Evolutionary conservation across 2,797 vertebrate genomes (phyloP), one percentile per base, ranked within the genome.

Genomic region (Capromys pilorides): DNA sequence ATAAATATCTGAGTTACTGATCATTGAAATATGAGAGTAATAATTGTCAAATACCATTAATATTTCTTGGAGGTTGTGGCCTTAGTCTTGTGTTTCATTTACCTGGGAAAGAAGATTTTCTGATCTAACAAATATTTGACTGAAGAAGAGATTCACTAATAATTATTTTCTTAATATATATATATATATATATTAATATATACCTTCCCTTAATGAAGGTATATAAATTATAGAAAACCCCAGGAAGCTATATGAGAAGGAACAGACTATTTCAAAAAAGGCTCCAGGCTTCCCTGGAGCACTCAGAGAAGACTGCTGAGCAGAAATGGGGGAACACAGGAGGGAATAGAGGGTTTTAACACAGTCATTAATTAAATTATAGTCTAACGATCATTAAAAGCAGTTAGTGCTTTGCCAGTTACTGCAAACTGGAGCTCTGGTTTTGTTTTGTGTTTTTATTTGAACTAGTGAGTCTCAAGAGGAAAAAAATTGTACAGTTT

Each of bases 401-500:
- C 41, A 84, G 81, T 96, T 92, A 96, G 80, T 79, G 75, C 93
- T 77, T 92, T 82, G 61, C 95, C 95, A 96, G 83, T 86, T 64
- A 64, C 93, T 75, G 7, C 2, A 57, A 71, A 94, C 21, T 83
- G 16, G 36, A 89, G 41, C 61, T 93, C 78, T 41, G 57, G 39
- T 73, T 67, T 81, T 71, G 81, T 77, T 75, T 93, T 78, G 71
- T 67, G 33, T 81, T 78, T 87, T 77, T 78, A 92, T 78, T 77
- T 75, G 0, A 84, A 61, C 26, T 67, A 80, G 36, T 62, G 49
- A 87, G 86, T 93, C 84, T 93, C 90, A 89, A 84, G 77, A 92
- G 83, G 5, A 69, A 91, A 90, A 24, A 36, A 21, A 36, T 24
- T 83, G 18, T 18, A 1, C 24, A 64, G 62, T 94, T 94, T 87